These are phyloP conservation scores for Metacarcinus magister DNA, from an alignment of 2,888 invertebrate species.

Conservation along the genomic window DNA sequence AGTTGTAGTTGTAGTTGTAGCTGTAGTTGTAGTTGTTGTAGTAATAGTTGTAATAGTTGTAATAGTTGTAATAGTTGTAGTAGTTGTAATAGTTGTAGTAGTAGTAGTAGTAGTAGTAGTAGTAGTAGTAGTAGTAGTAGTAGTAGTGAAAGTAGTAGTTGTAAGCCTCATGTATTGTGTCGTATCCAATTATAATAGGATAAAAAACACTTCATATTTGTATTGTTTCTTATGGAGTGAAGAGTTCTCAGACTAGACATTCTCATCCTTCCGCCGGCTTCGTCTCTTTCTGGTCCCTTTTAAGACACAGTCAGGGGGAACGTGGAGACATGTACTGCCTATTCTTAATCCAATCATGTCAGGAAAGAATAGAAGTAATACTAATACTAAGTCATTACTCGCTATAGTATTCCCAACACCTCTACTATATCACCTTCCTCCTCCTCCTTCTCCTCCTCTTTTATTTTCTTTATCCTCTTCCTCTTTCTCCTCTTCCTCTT, in stretches of 20 bases:
- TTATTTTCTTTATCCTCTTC: too few relatives aligned
- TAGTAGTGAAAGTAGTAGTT: too few relatives aligned
- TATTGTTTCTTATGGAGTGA: too few relatives aligned
- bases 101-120: too few relatives aligned
- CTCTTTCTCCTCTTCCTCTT: too few relatives aligned
- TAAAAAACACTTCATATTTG: too few relatives aligned
- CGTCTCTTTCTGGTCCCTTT: not conserved
- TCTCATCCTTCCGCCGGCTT: not conserved
- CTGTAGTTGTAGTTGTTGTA: not conserved
- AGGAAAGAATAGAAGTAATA: not conserved
- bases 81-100: too few relatives aligned
- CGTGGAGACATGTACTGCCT: not conserved
- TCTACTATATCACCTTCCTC: not conserved
- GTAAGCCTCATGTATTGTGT: too few relatives aligned
- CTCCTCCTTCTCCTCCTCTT: not conserved
- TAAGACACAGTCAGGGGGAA: not conserved
- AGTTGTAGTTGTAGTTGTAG: not conserved
- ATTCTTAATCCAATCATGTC: not conserved
- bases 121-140: too few relatives aligned
- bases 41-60: too few relatives aligned
- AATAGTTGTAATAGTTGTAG: too few relatives aligned
- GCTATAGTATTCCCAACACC: not conserved
- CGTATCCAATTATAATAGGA: too few relatives aligned
- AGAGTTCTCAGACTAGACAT: not conserved
- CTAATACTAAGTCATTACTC: not conserved